Evolutionary conservation across 2,888 invertebrate genomes (phyloP).

Genomic region (Caenorhabditis afra): DNA sequence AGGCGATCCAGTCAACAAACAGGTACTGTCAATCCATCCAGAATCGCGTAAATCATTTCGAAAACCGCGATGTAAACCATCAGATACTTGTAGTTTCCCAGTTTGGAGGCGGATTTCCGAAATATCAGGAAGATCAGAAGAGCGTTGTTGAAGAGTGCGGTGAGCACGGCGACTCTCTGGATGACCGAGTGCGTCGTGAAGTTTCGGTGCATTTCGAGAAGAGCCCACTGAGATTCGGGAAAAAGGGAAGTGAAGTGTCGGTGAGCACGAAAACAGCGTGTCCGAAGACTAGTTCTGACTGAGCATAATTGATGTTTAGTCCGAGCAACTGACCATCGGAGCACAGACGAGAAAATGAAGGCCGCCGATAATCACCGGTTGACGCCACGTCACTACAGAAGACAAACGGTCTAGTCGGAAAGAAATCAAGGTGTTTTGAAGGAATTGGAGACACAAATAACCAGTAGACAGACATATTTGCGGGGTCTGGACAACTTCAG

Average conservation of each 20-base stretch:
- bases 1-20: not conserved
- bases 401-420: not conserved
- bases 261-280: too few relatives aligned
- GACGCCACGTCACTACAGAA: not conserved
- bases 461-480: too few relatives aligned
- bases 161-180: not conserved
- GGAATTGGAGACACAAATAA: too few relatives aligned
- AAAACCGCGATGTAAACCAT: slow-evolving; percentile 34
- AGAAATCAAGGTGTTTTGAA: too few relatives aligned
- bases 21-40: slow-evolving; percentile 28
- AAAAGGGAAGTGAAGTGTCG: too few relatives aligned
- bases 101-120: slow-evolving; percentile 17
- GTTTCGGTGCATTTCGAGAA: not conserved
- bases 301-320: not conserved
- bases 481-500: too few relatives aligned
- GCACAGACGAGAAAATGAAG: not conserved
- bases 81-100: slow-evolving; percentile 31
- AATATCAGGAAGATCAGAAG: slow-evolving; percentile 19
- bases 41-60: slow-evolving; percentile 18
- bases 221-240: too few relatives aligned
- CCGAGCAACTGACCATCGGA: not conserved
- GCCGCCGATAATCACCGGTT: not conserved
- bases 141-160: slow-evolving; percentile 1
- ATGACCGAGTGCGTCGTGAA: not conserved
- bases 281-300: not conserved